Evolutionary conservation across 2,113 vertebrate genomes (phyloP).

Genomic region (Bombycilla garrulus): DNA sequence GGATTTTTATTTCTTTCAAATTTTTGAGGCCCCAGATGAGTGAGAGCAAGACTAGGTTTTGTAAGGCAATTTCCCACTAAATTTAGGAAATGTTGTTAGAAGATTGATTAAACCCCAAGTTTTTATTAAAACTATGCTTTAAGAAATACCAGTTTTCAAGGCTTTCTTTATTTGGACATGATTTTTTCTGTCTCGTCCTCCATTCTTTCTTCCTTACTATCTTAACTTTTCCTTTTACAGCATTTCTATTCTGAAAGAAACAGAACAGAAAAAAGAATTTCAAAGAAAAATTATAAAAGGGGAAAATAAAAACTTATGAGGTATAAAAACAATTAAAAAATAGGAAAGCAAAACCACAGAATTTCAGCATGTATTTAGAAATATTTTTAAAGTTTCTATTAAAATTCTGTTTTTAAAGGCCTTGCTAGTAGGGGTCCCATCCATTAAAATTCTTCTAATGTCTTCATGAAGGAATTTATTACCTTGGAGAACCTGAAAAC

Average conservation of each 20-base stretch:
- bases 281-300: neutral
- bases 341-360: neutral
- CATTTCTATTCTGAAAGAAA: neutral
- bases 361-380: neutral
- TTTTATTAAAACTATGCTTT: neutral
- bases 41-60: neutral
- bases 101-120: rapidly evolving
- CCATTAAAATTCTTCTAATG: neutral
- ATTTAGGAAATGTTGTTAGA: neutral
- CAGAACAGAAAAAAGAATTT: neutral
- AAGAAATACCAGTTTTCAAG: neutral
- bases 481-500: neutral
- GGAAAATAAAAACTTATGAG: neutral
- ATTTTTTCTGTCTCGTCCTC: neutral
- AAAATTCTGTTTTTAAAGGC: neutral
- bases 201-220: neutral
- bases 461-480: neutral
- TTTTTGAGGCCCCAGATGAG: neutral
- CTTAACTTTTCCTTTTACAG: neutral
- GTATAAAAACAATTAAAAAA: neutral
- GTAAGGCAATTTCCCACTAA: neutral
- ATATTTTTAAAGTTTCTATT: neutral
- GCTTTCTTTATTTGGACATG: neutral
- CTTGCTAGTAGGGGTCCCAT: neutral
- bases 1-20: neutral